Base-by-base conservation (phyloP, 1,140 invertebrate genomes). In the Diachasma alloeum region DNA sequence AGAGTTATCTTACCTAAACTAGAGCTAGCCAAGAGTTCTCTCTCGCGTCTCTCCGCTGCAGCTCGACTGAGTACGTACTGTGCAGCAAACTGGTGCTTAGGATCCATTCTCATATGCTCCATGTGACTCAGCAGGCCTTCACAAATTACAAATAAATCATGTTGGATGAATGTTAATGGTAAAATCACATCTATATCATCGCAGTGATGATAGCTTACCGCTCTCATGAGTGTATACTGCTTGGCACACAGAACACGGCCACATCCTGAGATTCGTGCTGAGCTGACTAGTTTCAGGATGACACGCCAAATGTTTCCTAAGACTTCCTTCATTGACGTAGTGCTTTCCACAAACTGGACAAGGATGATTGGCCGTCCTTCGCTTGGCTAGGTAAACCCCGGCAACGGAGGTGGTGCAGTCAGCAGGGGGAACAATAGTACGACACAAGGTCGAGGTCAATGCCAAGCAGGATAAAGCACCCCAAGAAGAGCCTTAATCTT, bases 61-160 rank as follows among this genome's bases (percentile, higher is more conserved):
- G 96, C 96, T 81, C 96, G 91, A 77, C 95, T 97, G 70, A 97
- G 91, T 22, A 97, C 96, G 87, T 97, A 97, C 86, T 98, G 96
- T 26, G 97, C 96, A 39, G 96, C 96, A 85, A 97, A 97, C 87
- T 97, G 96, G 92, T 97, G 96, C 89, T 97, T 98, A 2, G 96
- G 96, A 89, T 98, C 96, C 96, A 97, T 97, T 83, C 96, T 93
- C 97, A 97, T 97, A 85, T 97, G 96, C 85, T 98, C 97, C 96
- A 98, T 97, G 87, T 98, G 97, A 77, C 94, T 95, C 71, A 98
- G 91, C 26, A 98, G 91, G 86, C 96, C 97, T 97, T 89, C 42
- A 86, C 85, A 81, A 74, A 77, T 78, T 9, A 15, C 17, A 15
- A 19, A 66, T 72, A 53, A 71, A 66, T 31, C 1, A 67, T 13